Evolutionary conservation across 2,888 invertebrate genomes (phyloP).

Genomic region (Hartigia nigra): DNA sequence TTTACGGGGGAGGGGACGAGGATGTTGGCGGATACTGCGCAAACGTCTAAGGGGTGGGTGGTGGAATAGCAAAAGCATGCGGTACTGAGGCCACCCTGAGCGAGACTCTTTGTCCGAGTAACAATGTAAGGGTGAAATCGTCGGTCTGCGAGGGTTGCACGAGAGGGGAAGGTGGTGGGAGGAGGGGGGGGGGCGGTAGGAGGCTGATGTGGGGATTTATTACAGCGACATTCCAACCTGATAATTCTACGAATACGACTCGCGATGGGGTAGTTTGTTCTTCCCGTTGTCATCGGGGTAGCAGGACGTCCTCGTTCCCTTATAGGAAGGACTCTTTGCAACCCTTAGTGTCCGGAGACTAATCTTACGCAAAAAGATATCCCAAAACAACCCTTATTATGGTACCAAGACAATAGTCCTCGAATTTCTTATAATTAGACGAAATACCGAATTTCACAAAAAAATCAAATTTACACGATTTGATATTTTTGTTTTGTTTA

Average conservation of each 20-base stretch:
- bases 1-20: background rate
- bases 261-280: conserved; percentile 10
- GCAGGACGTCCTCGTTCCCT: background rate
- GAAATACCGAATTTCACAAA: background rate
- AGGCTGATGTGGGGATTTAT: conserved; percentile 60
- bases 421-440: background rate
- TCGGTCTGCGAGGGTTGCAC: conserved; percentile 28
- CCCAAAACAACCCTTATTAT: background rate
- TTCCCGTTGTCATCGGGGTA: conserved; percentile 7
- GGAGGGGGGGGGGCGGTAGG: too few species aligned
- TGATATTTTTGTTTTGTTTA: background rate
- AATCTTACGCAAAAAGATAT: background rate
- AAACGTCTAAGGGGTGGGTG: background rate
- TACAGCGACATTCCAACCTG: conserved; percentile 60
- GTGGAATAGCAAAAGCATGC: conserved; percentile 21
- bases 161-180: too few species aligned
- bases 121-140: conserved; percentile 62
- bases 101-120: conserved; percentile 61
- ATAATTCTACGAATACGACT: conserved; percentile 52
- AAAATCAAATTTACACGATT: background rate
- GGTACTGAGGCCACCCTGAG: conserved; percentile 53
- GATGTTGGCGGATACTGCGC: conserved; percentile 1
- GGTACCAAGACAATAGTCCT: background rate
- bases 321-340: background rate
- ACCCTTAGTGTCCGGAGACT: background rate